phyloP scores from a whole-genome alignment of 2,888 invertebrate genomes.

The Yponomeuta sedellus region DNA sequence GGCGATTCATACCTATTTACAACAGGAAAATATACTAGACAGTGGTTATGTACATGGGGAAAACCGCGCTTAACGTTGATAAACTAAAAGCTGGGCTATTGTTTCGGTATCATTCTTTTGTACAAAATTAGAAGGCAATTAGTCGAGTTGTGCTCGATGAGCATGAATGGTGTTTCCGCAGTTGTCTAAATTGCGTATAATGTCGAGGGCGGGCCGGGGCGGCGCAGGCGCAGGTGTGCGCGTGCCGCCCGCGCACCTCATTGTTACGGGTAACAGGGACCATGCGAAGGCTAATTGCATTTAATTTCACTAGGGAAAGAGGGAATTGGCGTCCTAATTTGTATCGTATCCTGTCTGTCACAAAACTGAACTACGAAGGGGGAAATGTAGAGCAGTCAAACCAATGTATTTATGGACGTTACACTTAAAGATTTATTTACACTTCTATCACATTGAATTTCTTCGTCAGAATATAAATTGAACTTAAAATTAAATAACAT shows the following conservation, averaged over 20 bases:
- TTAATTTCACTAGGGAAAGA: slow-evolving; percentile 45
- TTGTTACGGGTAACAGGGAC: not conserved
- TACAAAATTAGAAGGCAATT: slow-evolving; percentile 32
- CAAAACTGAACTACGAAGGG: not conserved
- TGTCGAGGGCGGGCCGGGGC: slow-evolving; percentile 53
- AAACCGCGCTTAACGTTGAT: not conserved
- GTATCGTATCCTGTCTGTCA: slow-evolving; percentile 23
- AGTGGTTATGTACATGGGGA: not conserved
- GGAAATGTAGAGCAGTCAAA: not conserved
- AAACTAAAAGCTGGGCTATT: not conserved
- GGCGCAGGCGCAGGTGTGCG: slow-evolving; percentile 17
- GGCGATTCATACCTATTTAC: not conserved
- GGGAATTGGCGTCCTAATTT: slow-evolving; percentile 32
- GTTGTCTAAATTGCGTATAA: slow-evolving; percentile 62
- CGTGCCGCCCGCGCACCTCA: slow-evolving; percentile 27
- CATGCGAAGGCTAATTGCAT: slow-evolving; percentile 41
- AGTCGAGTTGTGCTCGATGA: slow-evolving; percentile 51
- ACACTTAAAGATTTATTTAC: slow-evolving; percentile 53
- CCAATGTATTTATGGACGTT: not conserved
- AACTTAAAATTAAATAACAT: slow-evolving; percentile 68
- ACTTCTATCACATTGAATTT: slow-evolving; percentile 56
- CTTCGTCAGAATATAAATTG: slow-evolving; percentile 34
- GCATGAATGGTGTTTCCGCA: slow-evolving; percentile 60
- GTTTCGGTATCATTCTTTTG: not conserved
- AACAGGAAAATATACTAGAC: not conserved